Evolutionary conservation across 2,113 vertebrate species (phyloP).

Genomic region (Cettia cetti): DNA sequence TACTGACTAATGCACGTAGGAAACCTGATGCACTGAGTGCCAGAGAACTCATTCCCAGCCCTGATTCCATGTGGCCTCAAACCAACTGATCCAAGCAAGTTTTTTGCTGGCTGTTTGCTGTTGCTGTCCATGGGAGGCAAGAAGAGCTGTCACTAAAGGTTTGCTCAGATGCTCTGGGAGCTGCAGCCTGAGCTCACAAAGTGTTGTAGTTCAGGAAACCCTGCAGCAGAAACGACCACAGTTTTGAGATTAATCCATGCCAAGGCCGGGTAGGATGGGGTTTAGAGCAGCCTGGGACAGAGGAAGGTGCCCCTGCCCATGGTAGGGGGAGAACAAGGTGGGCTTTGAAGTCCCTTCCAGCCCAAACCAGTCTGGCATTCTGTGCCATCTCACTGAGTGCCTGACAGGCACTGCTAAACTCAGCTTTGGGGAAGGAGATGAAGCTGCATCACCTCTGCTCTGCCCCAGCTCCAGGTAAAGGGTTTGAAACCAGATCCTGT

Average conservation of each 20-base stretch:
- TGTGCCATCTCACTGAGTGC: background rate
- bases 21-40: background rate
- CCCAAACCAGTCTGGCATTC: background rate
- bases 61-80: background rate
- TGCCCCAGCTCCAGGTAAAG: background rate
- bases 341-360: background rate
- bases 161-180: background rate
- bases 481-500: background rate
- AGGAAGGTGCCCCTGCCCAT: background rate
- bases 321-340: background rate
- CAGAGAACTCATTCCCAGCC: background rate
- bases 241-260: background rate
- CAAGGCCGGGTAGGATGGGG: accelerated
- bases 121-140: accelerated
- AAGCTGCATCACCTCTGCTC: no score
- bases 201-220: accelerated
- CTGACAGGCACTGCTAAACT: background rate
- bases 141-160: background rate
- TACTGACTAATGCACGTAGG: background rate
- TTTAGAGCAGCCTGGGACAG: background rate
- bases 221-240: background rate
- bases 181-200: background rate
- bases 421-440: background rate
- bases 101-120: background rate
- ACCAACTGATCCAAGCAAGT: background rate